Conservation (phyloP, 2,888 invertebrate genomes). For the Latheticus oryzae region DNA sequence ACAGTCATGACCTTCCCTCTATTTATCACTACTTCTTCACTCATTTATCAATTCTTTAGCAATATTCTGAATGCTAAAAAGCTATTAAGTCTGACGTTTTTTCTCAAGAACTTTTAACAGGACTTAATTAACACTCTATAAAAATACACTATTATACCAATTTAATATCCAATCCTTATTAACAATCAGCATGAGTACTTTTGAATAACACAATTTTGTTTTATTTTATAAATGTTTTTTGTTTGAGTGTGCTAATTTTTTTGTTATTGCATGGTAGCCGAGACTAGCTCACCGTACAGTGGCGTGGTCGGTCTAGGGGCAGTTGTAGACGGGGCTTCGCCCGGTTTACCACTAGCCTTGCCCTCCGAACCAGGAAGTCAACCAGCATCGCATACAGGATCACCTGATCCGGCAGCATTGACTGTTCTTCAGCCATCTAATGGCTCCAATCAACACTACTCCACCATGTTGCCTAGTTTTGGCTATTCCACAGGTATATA, state of each 20-base stretch:
- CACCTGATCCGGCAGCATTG: conserved; percentile 65
- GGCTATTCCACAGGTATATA: conserved; percentile 74
- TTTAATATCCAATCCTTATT: too few species aligned
- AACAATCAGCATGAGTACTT: too few species aligned
- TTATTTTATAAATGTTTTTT: conserved; percentile 47
- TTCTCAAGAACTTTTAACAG: too few species aligned
- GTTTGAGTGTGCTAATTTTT: conserved; percentile 58
- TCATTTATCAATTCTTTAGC: too few species aligned
- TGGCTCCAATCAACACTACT: conserved; percentile 69
- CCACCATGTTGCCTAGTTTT: conserved; percentile 77
- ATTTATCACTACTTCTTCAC: too few species aligned
- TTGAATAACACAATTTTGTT: too few species aligned
- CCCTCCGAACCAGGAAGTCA: conserved; percentile 63
- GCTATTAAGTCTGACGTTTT: conserved; percentile 7
- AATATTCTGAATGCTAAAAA: conserved; percentile 8
- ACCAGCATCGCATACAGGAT: conserved; percentile 67
- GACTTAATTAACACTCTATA: too few species aligned
- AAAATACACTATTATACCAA: too few species aligned
- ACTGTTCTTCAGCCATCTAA: conserved; percentile 73
- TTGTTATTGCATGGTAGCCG: conserved; percentile 61
- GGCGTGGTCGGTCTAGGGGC: conserved; percentile 64
- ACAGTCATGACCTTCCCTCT: conserved; percentile 32
- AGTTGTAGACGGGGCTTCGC: conserved; percentile 66
- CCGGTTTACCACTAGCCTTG: conserved; percentile 67
- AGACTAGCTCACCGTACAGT: conserved; percentile 66